Base-by-base conservation (phyloP, 1,140 invertebrate genomes). In the Drosophila virilis region DNA sequence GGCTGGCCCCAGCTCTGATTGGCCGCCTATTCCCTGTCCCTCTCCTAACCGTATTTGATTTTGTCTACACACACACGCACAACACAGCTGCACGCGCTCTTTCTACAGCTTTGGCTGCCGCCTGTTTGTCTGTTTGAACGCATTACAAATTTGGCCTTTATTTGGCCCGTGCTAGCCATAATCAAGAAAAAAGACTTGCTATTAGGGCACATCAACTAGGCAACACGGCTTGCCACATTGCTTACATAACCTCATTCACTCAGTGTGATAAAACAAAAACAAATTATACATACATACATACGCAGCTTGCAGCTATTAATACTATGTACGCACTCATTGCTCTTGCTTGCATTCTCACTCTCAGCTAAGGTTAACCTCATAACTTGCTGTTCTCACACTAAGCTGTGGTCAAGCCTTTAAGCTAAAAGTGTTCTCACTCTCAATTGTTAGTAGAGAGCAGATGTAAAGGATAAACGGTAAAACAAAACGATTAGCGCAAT, bases 1-100 rank as follows among this genome's bases (percentile, higher is more conserved):
- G 73, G 52, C 64, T 68, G 70, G 58, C 66, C 76, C 35, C 57
- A 55, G 61, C 61, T 78, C 61, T 72, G 57, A 78, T 78, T 75
- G 72, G 73, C 73, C 42, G 33, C 59, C 60, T 15, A 54, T 45
- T 33, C 67, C 28, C 54, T 40, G 6, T 60, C 5, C 32, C 17
- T 28, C 17, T 35, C 8, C 37, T 54, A 51, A 45, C 32, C 33
- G 52, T 70, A 70, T 70, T 74, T 74, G 67, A 64, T 74, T 74
- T 74, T 70, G 66, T 57, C 66, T 61, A 28, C 32, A 22, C n/a
- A 45, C 38, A 52, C 8, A 57, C 51, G 48, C 12, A 32, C 57
- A 52, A 2, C 12, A n/a, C 64, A 35, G 38, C 45, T 55, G 9
- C 42, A 35, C 54, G 48, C 40, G 33, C 52, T 46, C 40, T 67